Conservation (phyloP, 2,113 vertebrate genomes). For the Thermophis baileyi region DNA sequence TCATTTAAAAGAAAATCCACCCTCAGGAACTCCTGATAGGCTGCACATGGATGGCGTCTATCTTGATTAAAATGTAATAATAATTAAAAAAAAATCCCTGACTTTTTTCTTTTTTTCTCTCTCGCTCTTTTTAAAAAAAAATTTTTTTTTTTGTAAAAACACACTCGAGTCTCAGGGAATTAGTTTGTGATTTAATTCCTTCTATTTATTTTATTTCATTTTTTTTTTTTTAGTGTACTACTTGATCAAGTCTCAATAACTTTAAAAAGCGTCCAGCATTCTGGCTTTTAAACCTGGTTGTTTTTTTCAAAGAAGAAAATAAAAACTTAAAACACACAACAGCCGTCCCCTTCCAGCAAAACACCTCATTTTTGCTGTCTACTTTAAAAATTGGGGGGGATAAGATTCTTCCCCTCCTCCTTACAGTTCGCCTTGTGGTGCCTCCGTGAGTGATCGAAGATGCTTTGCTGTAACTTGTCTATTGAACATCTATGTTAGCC, state of each 20-base stretch:
- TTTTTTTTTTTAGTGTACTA: constrained; percentile 71
- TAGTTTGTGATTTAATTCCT: constrained; percentile 62
- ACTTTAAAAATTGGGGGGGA: constrained; percentile 49
- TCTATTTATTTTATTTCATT: constrained; percentile 67
- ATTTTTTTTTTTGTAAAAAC: background rate
- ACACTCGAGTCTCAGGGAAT: constrained; percentile 82
- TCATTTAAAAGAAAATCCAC: background rate
- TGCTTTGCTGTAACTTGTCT: constrained; percentile 73
- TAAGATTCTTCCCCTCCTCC: constrained; percentile 54
- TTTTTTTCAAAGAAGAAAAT: constrained; percentile 74
- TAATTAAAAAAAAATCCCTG: background rate
- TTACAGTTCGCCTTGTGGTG: constrained; percentile 61
- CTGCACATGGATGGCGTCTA: constrained; percentile 69
- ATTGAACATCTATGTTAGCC: constrained; percentile 75
- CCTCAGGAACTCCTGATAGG: background rate
- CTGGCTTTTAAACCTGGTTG: constrained; percentile 84
- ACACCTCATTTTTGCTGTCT: constrained; percentile 20
- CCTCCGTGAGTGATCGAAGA: constrained; percentile 65
- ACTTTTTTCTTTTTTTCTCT: background rate
- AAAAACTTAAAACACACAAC: constrained; percentile 54
- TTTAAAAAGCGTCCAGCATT: constrained; percentile 91
- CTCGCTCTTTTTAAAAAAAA: background rate
- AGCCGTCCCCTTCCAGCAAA: background rate
- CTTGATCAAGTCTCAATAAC: constrained; percentile 80
- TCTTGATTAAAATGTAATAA: constrained; percentile 80